These are phyloP conservation scores for Pseudopodoces humilis DNA, from an alignment of 2,113 vertebrate species.

Conservation along the genomic window DNA sequence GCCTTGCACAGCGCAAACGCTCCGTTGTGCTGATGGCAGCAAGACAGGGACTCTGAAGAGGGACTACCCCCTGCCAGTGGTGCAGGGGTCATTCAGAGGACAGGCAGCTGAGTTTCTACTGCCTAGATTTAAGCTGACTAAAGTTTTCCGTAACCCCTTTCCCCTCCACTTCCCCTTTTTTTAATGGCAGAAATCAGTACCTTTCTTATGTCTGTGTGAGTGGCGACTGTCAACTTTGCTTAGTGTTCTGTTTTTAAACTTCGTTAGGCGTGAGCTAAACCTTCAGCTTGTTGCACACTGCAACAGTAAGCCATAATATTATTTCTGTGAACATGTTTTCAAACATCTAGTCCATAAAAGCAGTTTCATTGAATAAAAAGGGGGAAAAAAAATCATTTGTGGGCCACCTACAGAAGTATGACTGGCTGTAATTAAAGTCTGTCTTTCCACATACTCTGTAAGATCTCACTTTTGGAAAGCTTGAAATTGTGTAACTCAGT, in stretches of 20 bases:
- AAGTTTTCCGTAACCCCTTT: neutral
- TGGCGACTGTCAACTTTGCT: neutral
- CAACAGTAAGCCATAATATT: conserved; percentile 9
- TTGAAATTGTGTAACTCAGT: neutral
- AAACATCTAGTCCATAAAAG: neutral
- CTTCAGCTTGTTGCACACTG: conserved; percentile 32
- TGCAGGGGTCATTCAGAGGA: neutral
- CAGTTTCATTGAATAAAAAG: neutral
- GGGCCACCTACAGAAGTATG: neutral
- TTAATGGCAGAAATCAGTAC: neutral
- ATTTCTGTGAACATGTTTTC: conserved; percentile 22
- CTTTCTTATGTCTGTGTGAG: neutral
- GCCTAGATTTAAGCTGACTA: neutral
- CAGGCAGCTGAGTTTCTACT: neutral
- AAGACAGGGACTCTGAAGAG: neutral
- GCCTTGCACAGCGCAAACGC: neutral
- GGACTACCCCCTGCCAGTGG: neutral
- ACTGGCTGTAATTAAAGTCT: neutral
- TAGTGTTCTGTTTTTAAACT: conserved; percentile 6
- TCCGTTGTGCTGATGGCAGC: neutral
- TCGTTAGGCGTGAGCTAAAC: neutral
- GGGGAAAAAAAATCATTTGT: neutral
- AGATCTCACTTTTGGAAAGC: neutral
- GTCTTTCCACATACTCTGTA: neutral
- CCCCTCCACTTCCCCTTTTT: neutral